Conservation (phyloP, 2,113 vertebrate genomes). For the Paratilapia polleni region DNA sequence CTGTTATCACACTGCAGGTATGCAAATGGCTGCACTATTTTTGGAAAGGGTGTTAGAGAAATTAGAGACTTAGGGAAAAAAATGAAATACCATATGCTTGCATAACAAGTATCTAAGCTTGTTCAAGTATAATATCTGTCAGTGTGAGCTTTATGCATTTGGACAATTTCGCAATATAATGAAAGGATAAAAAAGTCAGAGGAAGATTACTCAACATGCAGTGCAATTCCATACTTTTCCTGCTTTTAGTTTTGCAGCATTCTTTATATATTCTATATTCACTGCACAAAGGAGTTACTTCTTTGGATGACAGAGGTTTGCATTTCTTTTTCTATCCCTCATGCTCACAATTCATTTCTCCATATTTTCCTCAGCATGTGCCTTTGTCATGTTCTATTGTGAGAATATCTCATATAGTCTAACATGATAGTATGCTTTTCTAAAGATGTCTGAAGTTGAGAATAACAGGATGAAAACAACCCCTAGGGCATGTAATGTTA, state of each 20-base stretch:
- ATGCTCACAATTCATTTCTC: slow-evolving; percentile 1
- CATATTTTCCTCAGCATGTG: not conserved
- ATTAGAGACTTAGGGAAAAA: slow-evolving; percentile 37
- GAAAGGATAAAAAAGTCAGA: not conserved
- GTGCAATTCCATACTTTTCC: not conserved
- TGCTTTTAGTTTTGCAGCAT: not conserved
- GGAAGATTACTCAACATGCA: not conserved
- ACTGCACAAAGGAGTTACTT: not conserved
- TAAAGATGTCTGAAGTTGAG: slow-evolving; percentile 16
- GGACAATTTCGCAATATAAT: slow-evolving; percentile 4
- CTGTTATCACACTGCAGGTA: slow-evolving; percentile 55
- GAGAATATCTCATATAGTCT: not conserved
- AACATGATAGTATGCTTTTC: not conserved
- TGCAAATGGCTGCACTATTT: slow-evolving; percentile 70
- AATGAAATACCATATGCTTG: slow-evolving; percentile 27
- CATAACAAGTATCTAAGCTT: slow-evolving; percentile 21
- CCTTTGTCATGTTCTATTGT: not conserved
- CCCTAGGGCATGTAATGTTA: not conserved
- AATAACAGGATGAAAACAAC: slow-evolving; percentile 22
- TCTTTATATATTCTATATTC: not conserved
- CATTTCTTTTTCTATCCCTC: slow-evolving; percentile 7
- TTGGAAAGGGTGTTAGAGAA: slow-evolving; percentile 56
- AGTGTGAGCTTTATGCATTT: not conserved
- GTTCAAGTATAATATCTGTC: not conserved
- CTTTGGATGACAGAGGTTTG: not conserved